phyloP scores from a whole-genome alignment of 2,113 vertebrate species.

The Bombycilla garrulus region DNA sequence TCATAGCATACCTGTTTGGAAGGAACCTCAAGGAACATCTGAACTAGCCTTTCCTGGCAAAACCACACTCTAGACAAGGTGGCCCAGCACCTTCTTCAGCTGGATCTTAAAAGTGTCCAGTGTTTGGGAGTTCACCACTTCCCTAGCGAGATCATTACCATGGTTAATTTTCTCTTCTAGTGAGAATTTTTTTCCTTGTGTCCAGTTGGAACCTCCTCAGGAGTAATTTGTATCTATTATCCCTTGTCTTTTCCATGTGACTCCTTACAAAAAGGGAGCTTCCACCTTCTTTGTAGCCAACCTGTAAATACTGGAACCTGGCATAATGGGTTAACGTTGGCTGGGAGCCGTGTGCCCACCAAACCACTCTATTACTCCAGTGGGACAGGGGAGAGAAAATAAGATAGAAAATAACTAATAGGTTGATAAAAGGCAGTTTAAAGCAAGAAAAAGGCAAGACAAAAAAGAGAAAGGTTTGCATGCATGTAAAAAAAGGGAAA shows the following conservation, averaged over 20 bases:
- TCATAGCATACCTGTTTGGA: background rate
- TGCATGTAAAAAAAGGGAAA: background rate
- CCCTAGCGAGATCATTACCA: background rate
- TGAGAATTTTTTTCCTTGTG: background rate
- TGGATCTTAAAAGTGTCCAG: background rate
- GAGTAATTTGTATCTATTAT: background rate
- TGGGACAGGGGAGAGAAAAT: background rate
- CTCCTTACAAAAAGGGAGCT: background rate
- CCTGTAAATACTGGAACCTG: background rate
- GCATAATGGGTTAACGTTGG: background rate
- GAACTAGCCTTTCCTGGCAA: background rate
- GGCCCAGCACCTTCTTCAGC: background rate
- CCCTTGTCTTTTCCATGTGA: background rate
- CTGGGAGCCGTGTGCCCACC: fast-evolving
- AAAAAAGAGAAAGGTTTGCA: background rate
- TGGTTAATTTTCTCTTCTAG: background rate
- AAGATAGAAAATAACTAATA: background rate
- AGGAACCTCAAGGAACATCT: background rate
- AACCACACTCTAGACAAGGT: background rate
- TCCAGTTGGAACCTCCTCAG: background rate
- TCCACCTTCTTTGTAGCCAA: background rate
- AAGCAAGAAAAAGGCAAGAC: background rate
- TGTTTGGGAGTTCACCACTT: background rate
- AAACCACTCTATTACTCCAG: too few species aligned
- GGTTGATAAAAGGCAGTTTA: background rate